A percentile compares a stretch with the other conserved stretches of the same genome.
Conservation (phyloP, 53 echinoderm and acorn worm species). For the Holothuria leucospilota region DNA sequence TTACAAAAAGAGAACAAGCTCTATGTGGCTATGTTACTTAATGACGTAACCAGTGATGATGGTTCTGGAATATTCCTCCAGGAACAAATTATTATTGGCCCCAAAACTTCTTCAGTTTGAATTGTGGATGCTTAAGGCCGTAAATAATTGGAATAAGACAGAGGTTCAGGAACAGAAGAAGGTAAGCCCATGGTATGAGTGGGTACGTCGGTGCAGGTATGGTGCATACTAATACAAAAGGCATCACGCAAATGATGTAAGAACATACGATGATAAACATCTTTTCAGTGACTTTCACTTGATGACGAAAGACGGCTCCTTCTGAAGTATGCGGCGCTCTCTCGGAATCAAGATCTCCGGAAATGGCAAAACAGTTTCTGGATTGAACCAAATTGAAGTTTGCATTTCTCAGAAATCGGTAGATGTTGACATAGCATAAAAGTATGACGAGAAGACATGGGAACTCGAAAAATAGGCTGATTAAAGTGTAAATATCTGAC, state of each 20-base stretch:
- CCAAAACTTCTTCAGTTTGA: constrained; percentile 11
- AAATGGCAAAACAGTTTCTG: background rate
- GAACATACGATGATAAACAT: constrained; percentile 53
- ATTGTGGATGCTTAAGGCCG: constrained; percentile 26
- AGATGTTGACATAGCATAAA: background rate
- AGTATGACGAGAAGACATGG: constrained; percentile 24
- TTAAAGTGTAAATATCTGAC: constrained; percentile 34
- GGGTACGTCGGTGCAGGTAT: background rate
- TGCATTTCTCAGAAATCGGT: constrained; percentile 8
- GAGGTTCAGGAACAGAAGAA: background rate
- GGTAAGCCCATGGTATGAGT: constrained; percentile 3
- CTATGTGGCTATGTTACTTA: too few species aligned
- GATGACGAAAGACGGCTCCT: background rate
- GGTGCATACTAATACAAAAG: constrained; percentile 11
- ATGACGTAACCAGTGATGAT: background rate
- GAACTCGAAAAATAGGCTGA: background rate
- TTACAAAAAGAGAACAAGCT: too few species aligned
- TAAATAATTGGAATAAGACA: constrained; percentile 25
- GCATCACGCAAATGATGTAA: constrained; percentile 59
- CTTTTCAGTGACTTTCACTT: constrained; percentile 51
- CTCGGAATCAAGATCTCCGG: background rate
- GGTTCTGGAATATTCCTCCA: constrained; percentile 5
- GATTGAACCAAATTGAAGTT: background rate
- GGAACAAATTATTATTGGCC: background rate
- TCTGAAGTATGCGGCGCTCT: background rate